phyloP scores from a whole-genome alignment of 1,140 invertebrate species.

The Trichomalopsis sarcophagae region DNA sequence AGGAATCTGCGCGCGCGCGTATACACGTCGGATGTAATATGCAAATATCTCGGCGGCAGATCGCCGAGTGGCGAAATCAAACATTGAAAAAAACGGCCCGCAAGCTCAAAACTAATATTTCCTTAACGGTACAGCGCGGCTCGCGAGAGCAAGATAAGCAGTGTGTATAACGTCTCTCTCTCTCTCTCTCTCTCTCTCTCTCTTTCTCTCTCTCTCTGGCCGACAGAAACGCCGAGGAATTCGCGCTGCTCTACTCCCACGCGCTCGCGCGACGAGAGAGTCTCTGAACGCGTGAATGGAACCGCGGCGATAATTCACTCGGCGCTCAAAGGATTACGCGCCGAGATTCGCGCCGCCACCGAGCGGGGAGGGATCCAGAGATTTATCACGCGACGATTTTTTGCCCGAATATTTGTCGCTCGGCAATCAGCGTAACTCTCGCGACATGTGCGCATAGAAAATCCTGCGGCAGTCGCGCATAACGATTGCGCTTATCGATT shows the following conservation, averaged over 20 bases:
- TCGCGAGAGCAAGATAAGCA: neutral
- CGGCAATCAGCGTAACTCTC: neutral
- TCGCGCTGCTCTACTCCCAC: neutral
- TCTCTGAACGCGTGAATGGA: neutral
- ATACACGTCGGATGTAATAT: neutral
- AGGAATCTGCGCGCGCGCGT: neutral
- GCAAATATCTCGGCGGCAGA: too few relatives aligned
- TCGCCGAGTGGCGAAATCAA: neutral
- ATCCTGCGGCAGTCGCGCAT: neutral
- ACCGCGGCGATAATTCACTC: conserved; percentile 4
- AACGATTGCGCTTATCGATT: conserved; percentile 39
- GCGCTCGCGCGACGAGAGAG: too few relatives aligned
- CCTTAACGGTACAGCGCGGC: conserved; percentile 10
- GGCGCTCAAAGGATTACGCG: neutral
- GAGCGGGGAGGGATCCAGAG: neutral
- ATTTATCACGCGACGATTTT: neutral
- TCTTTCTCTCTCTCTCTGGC: neutral
- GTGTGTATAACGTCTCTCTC: neutral
- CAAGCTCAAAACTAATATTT: conserved; percentile 23
- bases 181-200: neutral
- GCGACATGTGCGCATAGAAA: too few relatives aligned
- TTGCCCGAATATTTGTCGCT: conserved; percentile 22
- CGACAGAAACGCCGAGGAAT: neutral
- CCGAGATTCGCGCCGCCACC: neutral
- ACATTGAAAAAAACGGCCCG: neutral